phyloP scores from a whole-genome alignment of 2,113 vertebrate species.

The Sisor rabdophorus region DNA sequence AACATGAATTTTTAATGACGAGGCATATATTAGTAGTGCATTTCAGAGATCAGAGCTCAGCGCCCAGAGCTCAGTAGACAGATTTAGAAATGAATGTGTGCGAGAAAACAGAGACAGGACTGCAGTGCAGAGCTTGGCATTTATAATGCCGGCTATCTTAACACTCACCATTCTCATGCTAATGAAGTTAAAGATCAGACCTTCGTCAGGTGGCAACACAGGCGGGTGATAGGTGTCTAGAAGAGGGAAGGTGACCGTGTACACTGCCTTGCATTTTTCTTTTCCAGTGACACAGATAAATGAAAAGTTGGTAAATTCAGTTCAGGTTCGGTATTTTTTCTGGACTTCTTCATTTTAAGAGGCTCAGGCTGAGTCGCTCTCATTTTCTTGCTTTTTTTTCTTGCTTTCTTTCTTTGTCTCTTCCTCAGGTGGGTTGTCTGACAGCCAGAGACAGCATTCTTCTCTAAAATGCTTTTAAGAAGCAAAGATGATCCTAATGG shows the following conservation, averaged over 20 bases:
- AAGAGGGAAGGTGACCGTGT: conserved; percentile 23
- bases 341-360: not conserved
- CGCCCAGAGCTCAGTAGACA: not conserved
- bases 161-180: conserved; percentile 68
- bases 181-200: conserved; percentile 66
- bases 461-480: conserved; percentile 44
- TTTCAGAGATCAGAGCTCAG: conserved; percentile 7
- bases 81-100: conserved; percentile 13
- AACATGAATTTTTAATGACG: conserved; percentile 23
- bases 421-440: conserved; percentile 37
- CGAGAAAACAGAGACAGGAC: conserved; percentile 19
- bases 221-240: conserved; percentile 20
- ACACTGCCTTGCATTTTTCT: conserved; percentile 17
- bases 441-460: conserved; percentile 20
- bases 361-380: not conserved
- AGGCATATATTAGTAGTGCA: not conserved
- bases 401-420: not conserved
- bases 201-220: conserved; percentile 42
- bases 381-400: not conserved
- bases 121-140: conserved; percentile 47
- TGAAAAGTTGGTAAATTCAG: conserved; percentile 8
- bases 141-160: conserved; percentile 58
- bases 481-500: conserved; percentile 48
- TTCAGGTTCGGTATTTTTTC: not conserved
- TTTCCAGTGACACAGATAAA: conserved; percentile 17